phyloP scores from a whole-genome alignment of 1,140 invertebrate genomes.

The Campodea augens region DNA sequence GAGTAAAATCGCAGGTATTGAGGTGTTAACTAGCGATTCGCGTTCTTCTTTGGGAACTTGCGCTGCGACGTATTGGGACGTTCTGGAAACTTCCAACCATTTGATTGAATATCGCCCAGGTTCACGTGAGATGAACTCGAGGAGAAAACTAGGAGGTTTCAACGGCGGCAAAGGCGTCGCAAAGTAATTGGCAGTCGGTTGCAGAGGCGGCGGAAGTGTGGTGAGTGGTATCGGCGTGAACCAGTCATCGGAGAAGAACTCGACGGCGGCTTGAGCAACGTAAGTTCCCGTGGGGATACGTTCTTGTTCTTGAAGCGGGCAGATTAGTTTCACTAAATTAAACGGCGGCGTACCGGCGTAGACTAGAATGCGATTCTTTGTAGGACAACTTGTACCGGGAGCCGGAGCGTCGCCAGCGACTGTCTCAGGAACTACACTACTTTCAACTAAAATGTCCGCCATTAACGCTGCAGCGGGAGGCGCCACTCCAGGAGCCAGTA shows the following conservation, averaged over 20 bases:
- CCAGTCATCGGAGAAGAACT: not conserved
- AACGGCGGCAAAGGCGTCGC: no score
- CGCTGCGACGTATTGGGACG: no score
- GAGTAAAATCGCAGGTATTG: slow-evolving; percentile 23
- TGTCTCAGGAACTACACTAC: no score
- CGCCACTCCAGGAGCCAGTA: slow-evolving; percentile 5
- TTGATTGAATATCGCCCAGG: slow-evolving; percentile 43
- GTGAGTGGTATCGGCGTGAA: not conserved
- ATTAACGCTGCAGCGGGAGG: slow-evolving; percentile 16
- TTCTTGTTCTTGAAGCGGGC: not conserved
- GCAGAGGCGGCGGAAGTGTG: not conserved
- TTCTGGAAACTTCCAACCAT: slow-evolving; percentile 51
- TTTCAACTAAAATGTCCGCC: no score
- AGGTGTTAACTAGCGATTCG: no score
- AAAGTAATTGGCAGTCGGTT: no score
- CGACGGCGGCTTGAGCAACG: not conserved
- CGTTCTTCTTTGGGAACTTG: no score
- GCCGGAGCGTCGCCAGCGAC: not conserved
- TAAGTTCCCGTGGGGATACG: not conserved
- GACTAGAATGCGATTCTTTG: slow-evolving; percentile 36
- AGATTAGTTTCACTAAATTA: not conserved
- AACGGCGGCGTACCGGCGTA: slow-evolving; percentile 33
- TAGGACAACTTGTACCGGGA: slow-evolving; percentile 31
- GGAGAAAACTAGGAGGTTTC: slow-evolving; percentile 37
- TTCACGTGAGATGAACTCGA: slow-evolving; percentile 49